Percentiles rank a stretch among this genome's conserved stretches.
phyloP scores from a whole-genome alignment of 2,888 invertebrate species.

The Melinaea marsaeus region DNA sequence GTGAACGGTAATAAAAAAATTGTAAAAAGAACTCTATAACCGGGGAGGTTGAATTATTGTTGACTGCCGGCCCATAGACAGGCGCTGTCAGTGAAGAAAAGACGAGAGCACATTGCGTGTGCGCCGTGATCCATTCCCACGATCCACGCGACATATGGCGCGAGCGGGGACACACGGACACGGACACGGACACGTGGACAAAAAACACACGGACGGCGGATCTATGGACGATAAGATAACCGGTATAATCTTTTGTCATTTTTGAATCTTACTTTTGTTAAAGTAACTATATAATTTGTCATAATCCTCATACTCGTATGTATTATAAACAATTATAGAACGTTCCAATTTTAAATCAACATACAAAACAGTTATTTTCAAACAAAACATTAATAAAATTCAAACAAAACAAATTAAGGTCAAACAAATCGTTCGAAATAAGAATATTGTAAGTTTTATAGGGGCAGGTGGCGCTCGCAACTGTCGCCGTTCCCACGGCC shows the following conservation, averaged over 20 bases:
- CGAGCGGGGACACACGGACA: conserved; percentile 62
- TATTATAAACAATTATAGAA: no score
- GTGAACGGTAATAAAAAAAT: conserved; percentile 17
- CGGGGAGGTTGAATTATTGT: conserved; percentile 32
- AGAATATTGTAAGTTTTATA: conserved; percentile 69
- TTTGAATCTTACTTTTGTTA: not conserved
- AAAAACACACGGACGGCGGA: conserved; percentile 68
- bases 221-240: conserved; percentile 62
- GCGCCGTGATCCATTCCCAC: conserved; percentile 69
- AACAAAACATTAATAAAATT: conserved; percentile 20
- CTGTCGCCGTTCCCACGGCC: conserved; percentile 74
- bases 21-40: conserved; percentile 43
- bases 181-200: conserved; percentile 73
- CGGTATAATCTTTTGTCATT: conserved; percentile 10
- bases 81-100: conserved; percentile 59
- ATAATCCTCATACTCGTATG: no score
- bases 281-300: no score
- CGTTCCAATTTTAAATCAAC: not conserved
- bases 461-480: conserved; percentile 66
- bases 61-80: conserved; percentile 24
- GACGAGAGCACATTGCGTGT: conserved; percentile 67
- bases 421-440: conserved; percentile 64
- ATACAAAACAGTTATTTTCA: conserved; percentile 1
- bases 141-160: conserved; percentile 75
- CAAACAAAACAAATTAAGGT: conserved; percentile 50